Conservation (phyloP, 2,797 vertebrate species). For the Artibeus lituratus region DNA sequence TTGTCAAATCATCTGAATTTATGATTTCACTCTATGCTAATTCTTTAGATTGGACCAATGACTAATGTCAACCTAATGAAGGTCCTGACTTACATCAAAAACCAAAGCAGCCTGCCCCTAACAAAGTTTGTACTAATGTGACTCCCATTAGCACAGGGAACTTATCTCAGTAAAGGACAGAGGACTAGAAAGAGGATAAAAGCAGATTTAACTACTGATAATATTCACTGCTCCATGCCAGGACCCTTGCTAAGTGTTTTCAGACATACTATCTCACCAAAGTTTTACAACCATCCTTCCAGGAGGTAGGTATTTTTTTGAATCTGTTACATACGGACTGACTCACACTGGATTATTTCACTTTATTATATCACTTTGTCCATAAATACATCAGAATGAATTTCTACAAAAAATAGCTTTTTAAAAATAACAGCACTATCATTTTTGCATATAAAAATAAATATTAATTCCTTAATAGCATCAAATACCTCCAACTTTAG, state of each 20-base stretch:
- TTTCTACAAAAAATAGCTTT: constrained; percentile 1
- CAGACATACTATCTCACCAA: neutral
- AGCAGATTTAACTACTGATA: neutral
- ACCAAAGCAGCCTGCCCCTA: neutral
- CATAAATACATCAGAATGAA: neutral
- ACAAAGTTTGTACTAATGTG: neutral
- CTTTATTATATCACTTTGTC: neutral
- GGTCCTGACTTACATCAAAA: neutral
- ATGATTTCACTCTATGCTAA: neutral
- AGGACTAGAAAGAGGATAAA: neutral
- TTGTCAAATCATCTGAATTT: neutral
- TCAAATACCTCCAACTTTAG: neutral
- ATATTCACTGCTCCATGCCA: neutral
- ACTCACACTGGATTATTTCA: neutral
- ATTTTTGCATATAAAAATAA: neutral
- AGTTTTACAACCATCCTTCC: neutral
- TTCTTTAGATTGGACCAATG: neutral
- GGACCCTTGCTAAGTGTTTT: neutral
- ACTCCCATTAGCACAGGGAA: neutral
- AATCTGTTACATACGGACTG: neutral
- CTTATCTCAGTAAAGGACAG: neutral
- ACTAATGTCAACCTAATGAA: neutral
- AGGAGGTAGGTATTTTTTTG: neutral
- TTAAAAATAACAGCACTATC: neutral
- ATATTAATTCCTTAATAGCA: neutral